A percentile compares a stretch with the other conserved stretches of the same genome.
phyloP scores from a whole-genome alignment of 2,888 invertebrate species.

The Lordiphosa fenestrarum region DNA sequence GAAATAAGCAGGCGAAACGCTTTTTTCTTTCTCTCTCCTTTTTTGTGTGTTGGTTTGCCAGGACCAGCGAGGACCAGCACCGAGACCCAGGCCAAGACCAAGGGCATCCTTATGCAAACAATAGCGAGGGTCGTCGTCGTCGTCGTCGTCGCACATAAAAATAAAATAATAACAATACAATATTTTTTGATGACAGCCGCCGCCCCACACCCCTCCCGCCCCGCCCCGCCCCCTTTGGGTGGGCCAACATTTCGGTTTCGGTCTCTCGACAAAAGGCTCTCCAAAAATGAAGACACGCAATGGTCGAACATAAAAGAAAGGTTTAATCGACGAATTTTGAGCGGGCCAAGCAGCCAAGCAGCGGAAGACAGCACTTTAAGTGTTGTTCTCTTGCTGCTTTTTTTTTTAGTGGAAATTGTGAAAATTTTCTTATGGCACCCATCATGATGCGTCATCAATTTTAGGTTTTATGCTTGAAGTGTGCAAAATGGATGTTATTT shows the following conservation, averaged over 20 bases:
- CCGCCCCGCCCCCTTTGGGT: constrained; percentile 2
- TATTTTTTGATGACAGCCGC: constrained; percentile 74
- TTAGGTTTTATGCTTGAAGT: constrained; percentile 40
- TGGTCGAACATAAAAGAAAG: constrained; percentile 63
- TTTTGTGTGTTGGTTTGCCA: constrained; percentile 29
- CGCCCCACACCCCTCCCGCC: neutral
- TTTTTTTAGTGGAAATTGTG: constrained; percentile 66
- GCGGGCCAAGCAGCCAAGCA: constrained; percentile 23
- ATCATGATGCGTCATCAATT: constrained; percentile 67
- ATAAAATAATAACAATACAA: constrained; percentile 75
- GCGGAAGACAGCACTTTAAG: constrained; percentile 44
- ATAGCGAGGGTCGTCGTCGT: constrained; percentile 39
- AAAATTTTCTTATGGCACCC: constrained; percentile 55
- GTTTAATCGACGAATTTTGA: constrained; percentile 69
- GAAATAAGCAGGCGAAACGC: constrained; percentile 73
- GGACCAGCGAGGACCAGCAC: constrained; percentile 22
- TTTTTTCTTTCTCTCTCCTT: constrained; percentile 23
- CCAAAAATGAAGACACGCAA: constrained; percentile 45
- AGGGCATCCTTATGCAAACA: constrained; percentile 72
- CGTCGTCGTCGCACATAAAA: constrained; percentile 57
- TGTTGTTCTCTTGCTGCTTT: constrained; percentile 14
- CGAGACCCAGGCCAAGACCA: constrained; percentile 10
- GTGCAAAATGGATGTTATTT: constrained; percentile 1
- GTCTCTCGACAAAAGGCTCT: constrained; percentile 50
- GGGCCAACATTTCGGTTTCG: constrained; percentile 25